Conservation (phyloP, 1,140 invertebrate genomes). For the Globodera ellingtonae region DNA sequence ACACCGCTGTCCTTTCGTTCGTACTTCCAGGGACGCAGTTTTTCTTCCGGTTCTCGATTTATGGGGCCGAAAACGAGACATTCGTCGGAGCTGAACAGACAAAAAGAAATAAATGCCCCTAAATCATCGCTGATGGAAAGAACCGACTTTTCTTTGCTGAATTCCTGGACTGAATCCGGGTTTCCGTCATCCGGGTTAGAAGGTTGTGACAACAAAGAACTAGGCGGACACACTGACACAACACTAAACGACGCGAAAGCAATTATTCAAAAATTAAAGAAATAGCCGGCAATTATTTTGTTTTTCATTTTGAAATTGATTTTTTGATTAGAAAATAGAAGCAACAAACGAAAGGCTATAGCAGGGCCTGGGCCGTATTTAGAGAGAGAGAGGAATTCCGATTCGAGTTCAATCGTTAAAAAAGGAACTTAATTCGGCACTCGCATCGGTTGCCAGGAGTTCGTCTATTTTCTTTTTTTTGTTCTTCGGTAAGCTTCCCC, state of each 20-base stretch:
- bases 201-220: background rate
- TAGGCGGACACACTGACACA: background rate
- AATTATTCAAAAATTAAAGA: background rate
- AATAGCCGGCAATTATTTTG: background rate
- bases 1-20: slow-evolving; percentile 63
- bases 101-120: background rate
- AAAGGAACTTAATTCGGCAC: too few species aligned
- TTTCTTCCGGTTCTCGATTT: slow-evolving; percentile 91
- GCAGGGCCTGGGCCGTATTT: too few species aligned
- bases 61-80: slow-evolving; percentile 90
- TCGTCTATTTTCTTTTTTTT: too few species aligned
- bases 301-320: too few species aligned
- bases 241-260: slow-evolving; percentile 5
- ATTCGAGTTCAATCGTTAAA: too few species aligned
- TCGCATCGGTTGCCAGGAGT: too few species aligned
- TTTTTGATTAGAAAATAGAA: too few species aligned
- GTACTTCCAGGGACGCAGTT: slow-evolving; percentile 70
- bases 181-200: background rate
- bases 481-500: too few species aligned
- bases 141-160: background rate
- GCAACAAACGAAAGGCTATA: too few species aligned
- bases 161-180: slow-evolving; percentile 7
- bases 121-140: too few species aligned
- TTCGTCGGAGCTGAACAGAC: slow-evolving; percentile 70
- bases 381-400: too few species aligned